These are phyloP conservation scores for Enteromius anoplus DNA, from an alignment of 2,797 vertebrate genomes.

Conservation along the genomic window DNA sequence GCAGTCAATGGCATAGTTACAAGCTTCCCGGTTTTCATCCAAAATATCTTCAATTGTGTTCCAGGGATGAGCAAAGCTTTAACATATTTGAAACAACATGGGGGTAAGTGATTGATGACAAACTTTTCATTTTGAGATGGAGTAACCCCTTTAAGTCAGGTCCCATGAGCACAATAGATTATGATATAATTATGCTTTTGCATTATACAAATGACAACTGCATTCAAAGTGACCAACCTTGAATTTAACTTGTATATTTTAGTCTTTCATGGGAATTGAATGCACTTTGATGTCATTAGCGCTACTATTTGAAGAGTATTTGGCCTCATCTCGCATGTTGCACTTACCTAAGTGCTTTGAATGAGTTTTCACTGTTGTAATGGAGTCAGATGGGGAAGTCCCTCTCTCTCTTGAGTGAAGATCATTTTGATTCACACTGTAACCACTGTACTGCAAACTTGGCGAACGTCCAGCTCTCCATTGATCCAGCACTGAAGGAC, in stretches of 20 bases:
- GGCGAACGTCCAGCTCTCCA: background rate
- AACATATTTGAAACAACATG: too few species aligned
- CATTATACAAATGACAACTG: background rate
- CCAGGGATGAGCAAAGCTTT: too few species aligned
- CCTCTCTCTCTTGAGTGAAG: slow-evolving; percentile 47
- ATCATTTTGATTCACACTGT: slow-evolving; percentile 59
- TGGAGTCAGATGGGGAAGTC: slow-evolving; percentile 45
- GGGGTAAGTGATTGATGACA: background rate
- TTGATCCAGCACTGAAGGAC: slow-evolving; percentile 25
- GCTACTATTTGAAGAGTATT: background rate
- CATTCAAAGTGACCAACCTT: background rate
- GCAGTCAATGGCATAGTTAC: too few species aligned
- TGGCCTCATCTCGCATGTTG: background rate
- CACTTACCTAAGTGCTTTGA: slow-evolving; percentile 31
- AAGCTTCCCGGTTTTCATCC: too few species aligned
- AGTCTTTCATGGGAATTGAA: background rate
- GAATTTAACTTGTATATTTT: background rate
- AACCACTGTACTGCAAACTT: slow-evolving; percentile 38
- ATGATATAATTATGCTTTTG: background rate
- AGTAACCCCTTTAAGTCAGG: background rate
- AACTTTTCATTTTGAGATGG: background rate
- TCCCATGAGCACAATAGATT: background rate
- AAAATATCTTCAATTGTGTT: too few species aligned
- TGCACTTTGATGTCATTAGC: background rate
- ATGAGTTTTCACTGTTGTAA: slow-evolving; percentile 36